A percentile compares a stretch with the other conserved stretches of the same genome.
Evolutionary conservation across 2,113 vertebrate species (phyloP).

Genomic region (Pandion haliaetus): DNA sequence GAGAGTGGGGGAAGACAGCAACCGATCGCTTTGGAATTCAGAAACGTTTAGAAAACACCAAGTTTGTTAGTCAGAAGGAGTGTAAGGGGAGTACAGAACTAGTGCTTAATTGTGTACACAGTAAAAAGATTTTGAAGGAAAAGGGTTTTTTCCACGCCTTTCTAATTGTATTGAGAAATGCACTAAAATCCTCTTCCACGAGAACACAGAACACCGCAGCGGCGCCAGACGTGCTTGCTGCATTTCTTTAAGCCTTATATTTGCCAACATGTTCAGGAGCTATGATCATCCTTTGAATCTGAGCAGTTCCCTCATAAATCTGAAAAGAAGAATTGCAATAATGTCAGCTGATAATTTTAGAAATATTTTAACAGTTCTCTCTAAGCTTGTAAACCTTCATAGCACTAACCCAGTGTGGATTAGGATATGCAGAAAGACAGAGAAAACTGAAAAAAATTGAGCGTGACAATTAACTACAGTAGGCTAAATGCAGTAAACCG

Average conservation of each 20-base stretch:
- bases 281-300: constrained; percentile 90
- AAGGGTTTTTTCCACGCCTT: background rate
- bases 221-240: background rate
- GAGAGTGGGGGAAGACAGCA: background rate
- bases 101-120: background rate
- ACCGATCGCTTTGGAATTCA: background rate
- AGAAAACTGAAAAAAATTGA: background rate
- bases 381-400: background rate
- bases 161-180: background rate
- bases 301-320: constrained; percentile 94
- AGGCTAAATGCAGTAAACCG: background rate
- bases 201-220: background rate
- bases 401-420: no score
- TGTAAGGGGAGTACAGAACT: background rate
- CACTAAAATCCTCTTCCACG: background rate
- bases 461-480: background rate
- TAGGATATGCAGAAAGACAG: background rate
- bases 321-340: constrained; percentile 43
- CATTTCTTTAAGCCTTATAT: constrained; percentile 74
- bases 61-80: background rate
- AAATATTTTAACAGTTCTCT: background rate
- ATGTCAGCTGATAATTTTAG: background rate
- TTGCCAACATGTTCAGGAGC: constrained; percentile 80
- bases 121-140: background rate
- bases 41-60: background rate